Percentiles rank a stretch among this genome's conserved stretches.
These are phyloP conservation scores for Hyposoter dolosus DNA, from an alignment of 2,888 invertebrate genomes.

Conservation along the genomic window DNA sequence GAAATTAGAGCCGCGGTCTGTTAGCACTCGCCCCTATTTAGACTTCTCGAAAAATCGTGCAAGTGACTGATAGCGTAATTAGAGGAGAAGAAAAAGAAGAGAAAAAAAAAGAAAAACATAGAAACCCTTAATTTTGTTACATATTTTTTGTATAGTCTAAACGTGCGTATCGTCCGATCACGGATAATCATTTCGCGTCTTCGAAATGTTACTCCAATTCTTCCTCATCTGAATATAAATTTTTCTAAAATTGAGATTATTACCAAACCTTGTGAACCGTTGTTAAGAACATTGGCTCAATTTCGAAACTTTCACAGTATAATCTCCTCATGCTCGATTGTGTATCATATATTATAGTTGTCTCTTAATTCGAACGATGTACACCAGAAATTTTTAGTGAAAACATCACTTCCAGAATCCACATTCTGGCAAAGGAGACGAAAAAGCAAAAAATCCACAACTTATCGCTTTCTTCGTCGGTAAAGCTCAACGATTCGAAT, in stretches of 20 bases:
- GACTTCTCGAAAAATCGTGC: slow-evolving; percentile 75
- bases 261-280: slow-evolving; percentile 1
- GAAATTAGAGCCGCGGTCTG: slow-evolving; percentile 25
- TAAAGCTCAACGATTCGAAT: slow-evolving; percentile 45
- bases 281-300: not conserved
- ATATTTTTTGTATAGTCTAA: slow-evolving; percentile 83
- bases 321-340: slow-evolving; percentile 52
- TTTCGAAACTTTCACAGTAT: slow-evolving; percentile 25
- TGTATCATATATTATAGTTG: slow-evolving; percentile 66
- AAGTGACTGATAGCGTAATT: slow-evolving; percentile 84
- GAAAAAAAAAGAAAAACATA: slow-evolving; percentile 29
- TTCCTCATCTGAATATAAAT: slow-evolving; percentile 30
- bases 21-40: slow-evolving; percentile 34
- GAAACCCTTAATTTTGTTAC: slow-evolving; percentile 80
- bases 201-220: slow-evolving; percentile 57
- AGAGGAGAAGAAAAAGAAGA: slow-evolving; percentile 61
- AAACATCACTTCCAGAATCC: slow-evolving; percentile 54
- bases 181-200: slow-evolving; percentile 32
- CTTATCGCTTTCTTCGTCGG: slow-evolving; percentile 43
- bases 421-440: slow-evolving; percentile 44
- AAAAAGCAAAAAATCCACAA: slow-evolving; percentile 6
- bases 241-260: slow-evolving; percentile 39
- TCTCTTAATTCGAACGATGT: slow-evolving; percentile 48
- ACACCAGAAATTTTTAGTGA: slow-evolving; percentile 41
- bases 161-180: slow-evolving; percentile 65